Conservation (phyloP, 2,888 invertebrate species). For the Heliconius sara region DNA sequence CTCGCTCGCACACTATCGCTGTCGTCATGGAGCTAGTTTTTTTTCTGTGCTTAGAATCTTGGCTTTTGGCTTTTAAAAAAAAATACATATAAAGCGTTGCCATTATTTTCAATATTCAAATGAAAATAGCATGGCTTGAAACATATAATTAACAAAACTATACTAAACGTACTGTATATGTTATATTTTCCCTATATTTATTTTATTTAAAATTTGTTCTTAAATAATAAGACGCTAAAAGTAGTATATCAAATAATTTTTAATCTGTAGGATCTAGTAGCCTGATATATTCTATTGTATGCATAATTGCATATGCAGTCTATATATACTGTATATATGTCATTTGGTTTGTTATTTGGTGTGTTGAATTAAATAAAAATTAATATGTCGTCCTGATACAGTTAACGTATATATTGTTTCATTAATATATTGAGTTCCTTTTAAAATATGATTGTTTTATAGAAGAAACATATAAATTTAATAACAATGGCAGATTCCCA, state of each 20-base stretch:
- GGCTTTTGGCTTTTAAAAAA: background rate
- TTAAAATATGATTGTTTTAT: slow-evolving; percentile 18
- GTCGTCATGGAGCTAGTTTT: slow-evolving; percentile 38
- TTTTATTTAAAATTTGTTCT: background rate
- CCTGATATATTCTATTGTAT: background rate
- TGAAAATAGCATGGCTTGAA: background rate
- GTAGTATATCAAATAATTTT: background rate
- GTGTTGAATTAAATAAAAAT: slow-evolving; percentile 19
- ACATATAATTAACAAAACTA: too few species aligned
- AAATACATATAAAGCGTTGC: background rate
- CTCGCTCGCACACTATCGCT: slow-evolving; percentile 40
- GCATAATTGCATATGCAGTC: background rate
- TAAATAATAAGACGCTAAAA: background rate
- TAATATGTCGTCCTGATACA: slow-evolving; percentile 13
- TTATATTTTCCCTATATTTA: background rate
- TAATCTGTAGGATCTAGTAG: slow-evolving; percentile 3
- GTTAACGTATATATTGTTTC: background rate
- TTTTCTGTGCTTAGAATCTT: slow-evolving; percentile 20
- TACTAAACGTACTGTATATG: too few species aligned
- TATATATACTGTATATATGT: slow-evolving; percentile 3
- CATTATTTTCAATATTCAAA: background rate
- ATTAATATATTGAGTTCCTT: slow-evolving; percentile 7
- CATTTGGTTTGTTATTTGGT: slow-evolving; percentile 35
- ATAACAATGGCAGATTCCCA: slow-evolving; percentile 84
- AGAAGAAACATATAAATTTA: slow-evolving; percentile 11